Conservation (phyloP, 2,888 invertebrate genomes). For the Trissolcus brochymenae region DNA sequence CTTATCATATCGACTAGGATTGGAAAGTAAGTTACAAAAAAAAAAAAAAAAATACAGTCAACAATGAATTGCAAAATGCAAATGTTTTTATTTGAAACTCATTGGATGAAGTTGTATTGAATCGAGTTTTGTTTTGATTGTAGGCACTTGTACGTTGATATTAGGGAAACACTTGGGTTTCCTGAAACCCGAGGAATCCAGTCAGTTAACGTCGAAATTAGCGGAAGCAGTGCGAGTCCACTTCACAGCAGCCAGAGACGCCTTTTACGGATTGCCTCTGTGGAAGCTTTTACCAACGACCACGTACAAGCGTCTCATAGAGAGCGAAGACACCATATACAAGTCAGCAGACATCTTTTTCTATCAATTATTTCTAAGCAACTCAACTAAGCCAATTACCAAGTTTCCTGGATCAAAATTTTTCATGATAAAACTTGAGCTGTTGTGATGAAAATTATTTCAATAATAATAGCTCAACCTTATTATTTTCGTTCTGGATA, state of each 20-base stretch:
- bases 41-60: no score
- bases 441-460: no score
- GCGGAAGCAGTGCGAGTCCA: conserved; percentile 86
- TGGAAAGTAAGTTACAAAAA: conserved; percentile 80
- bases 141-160: conserved; percentile 87
- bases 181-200: conserved; percentile 78
- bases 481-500: no score
- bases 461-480: no score
- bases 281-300: conserved; percentile 88
- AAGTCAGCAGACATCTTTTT: conserved; percentile 78
- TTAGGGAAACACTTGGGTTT: conserved; percentile 88
- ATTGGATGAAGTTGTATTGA: conserved; percentile 5
- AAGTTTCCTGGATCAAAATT: conserved; percentile 6
- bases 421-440: neutral
- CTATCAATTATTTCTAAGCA: conserved; percentile 15
- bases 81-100: no score
- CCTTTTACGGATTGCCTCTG: conserved; percentile 87
- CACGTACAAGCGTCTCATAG: conserved; percentile 83
- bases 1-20: conserved; percentile 85
- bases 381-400: conserved; percentile 3
- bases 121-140: conserved; percentile 5
- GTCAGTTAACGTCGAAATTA: conserved; percentile 80
- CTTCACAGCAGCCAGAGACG: conserved; percentile 87
- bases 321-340: conserved; percentile 88
- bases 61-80: no score